These are phyloP conservation scores for Caprella mutica DNA, from an alignment of 2,888 invertebrate genomes.

Conservation along the genomic window DNA sequence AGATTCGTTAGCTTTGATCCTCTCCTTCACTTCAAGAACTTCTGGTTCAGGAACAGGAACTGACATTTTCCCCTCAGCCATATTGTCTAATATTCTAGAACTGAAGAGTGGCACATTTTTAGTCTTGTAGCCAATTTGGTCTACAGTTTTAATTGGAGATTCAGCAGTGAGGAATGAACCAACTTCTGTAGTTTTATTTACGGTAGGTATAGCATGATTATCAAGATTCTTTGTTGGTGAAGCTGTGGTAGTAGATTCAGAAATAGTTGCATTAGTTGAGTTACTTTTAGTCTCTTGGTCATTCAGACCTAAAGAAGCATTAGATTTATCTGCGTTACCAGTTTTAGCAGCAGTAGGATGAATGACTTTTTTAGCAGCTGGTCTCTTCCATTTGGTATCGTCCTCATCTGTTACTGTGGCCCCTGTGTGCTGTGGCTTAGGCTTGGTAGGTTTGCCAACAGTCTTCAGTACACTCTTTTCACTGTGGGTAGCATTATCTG, in stretches of 20 bases:
- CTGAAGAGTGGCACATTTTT: not conserved
- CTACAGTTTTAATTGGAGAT: not conserved
- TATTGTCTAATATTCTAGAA: no score
- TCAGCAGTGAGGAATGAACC: not conserved
- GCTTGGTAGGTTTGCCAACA: not conserved
- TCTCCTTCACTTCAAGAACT: conserved; percentile 17
- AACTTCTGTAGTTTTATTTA: not conserved
- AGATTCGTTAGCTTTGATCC: not conserved
- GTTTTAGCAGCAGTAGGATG: not conserved
- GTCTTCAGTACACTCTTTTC: no score
- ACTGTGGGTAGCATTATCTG: no score
- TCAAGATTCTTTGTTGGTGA: not conserved
- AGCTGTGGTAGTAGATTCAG: not conserved
- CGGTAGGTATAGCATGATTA: not conserved
- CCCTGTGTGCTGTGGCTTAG: conserved; percentile 18
- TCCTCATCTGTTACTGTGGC: conserved; percentile 13
- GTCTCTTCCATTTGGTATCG: conserved; percentile 14
- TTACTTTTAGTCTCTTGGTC: not conserved
- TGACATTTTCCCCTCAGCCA: not conserved
- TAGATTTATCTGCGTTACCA: not conserved
- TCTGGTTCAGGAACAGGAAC: conserved; percentile 11
- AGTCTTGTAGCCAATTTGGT: not conserved
- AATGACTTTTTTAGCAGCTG: not conserved
- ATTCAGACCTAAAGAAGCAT: not conserved
- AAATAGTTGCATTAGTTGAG: not conserved